Evolutionary conservation across 2,797 vertebrate genomes (phyloP).

Genomic region (Sus cebifrons): DNA sequence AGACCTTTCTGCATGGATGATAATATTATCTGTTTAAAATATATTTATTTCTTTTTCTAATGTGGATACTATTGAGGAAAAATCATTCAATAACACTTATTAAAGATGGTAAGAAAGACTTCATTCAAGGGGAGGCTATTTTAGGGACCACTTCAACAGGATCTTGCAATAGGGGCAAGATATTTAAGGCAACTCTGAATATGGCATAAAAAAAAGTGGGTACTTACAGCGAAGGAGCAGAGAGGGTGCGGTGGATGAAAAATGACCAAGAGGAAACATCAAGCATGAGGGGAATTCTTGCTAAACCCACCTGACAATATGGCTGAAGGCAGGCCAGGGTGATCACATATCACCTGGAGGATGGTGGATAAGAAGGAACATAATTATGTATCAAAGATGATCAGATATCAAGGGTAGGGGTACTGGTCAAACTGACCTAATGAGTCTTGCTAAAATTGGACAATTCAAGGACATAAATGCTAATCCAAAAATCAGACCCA

Average conservation of each 20-base stretch:
- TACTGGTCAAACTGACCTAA: neutral
- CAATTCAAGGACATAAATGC: neutral
- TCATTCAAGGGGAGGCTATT: neutral
- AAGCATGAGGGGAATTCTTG: neutral
- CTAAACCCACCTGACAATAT: neutral
- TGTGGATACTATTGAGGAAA: neutral
- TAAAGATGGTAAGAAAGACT: neutral
- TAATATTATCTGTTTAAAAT: neutral
- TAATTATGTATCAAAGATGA: neutral
- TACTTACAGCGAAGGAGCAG: neutral
- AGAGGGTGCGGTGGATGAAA: neutral
- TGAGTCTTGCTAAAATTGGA: neutral
- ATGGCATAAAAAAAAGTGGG: neutral
- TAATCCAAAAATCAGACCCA: neutral
- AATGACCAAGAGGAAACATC: neutral
- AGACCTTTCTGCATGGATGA: too few species aligned
- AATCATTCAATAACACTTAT: neutral
- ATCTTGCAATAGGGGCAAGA: neutral
- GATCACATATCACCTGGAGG: neutral
- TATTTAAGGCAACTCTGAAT: neutral
- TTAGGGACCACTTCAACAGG: neutral
- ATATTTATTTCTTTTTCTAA: neutral
- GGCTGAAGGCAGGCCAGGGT: neutral
- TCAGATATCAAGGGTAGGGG: neutral
- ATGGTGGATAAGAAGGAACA: neutral